Evolutionary conservation across 2,888 invertebrate genomes (phyloP).

Genomic region (Gandaritis pyraliata): DNA sequence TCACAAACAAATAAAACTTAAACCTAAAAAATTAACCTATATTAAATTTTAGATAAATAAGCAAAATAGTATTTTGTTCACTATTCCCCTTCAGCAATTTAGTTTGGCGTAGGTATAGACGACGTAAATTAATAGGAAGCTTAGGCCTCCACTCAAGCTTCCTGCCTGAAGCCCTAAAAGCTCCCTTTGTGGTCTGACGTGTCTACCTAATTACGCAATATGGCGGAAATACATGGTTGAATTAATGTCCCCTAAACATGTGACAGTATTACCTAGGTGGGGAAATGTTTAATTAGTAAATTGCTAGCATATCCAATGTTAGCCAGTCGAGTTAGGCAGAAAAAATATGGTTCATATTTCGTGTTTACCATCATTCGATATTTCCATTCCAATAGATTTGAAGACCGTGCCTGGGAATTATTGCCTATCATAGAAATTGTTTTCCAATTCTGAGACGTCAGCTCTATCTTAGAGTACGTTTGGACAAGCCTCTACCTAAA

Average conservation of each 20-base stretch:
- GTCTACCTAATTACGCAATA: constrained; percentile 26
- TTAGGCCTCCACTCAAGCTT: constrained; percentile 8
- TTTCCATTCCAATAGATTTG: no score
- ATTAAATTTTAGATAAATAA: no score
- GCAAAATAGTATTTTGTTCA: no score
- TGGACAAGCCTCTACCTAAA: constrained; percentile 3
- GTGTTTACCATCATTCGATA: no score
- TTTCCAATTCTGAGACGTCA: no score
- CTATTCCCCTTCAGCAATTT: no score
- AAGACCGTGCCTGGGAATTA: no score
- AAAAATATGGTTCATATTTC: not conserved
- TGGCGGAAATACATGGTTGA: constrained; percentile 16
- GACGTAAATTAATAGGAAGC: constrained; percentile 1
- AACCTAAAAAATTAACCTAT: no score
- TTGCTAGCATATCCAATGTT: constrained; percentile 7
- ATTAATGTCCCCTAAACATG: constrained; percentile 2
- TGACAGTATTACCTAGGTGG: constrained; percentile 6
- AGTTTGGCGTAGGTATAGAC: no score
- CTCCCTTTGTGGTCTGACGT: constrained; percentile 3
- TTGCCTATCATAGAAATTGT: no score
- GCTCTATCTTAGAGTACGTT: not conserved
- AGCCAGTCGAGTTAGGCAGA: not conserved
- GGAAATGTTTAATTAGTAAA: constrained; percentile 19
- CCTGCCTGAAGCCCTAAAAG: constrained; percentile 29
- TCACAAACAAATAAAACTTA: no score